Evolutionary conservation across 1,140 invertebrate genomes (phyloP).

Genomic region (Panulirus ornatus): DNA sequence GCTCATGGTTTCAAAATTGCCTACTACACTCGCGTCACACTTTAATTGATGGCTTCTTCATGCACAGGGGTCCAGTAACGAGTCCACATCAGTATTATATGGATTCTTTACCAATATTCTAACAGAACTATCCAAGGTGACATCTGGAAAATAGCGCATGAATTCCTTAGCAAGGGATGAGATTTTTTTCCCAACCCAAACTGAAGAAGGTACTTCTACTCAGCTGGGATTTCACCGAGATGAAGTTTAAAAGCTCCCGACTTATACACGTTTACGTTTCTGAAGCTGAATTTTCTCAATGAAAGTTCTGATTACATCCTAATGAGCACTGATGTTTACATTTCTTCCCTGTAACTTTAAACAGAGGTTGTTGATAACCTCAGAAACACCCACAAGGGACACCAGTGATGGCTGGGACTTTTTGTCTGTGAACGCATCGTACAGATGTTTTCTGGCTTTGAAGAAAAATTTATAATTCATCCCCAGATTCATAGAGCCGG

Average conservation of each 20-base stretch:
- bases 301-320: constrained; percentile 20
- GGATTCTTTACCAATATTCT: background rate
- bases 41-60: no score
- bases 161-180: constrained; percentile 15
- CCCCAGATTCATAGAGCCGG: constrained; percentile 16
- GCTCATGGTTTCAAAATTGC: no score
- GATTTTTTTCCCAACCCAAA: background rate
- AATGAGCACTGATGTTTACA: constrained; percentile 4
- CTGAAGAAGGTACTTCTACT: background rate
- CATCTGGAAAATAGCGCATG: constrained; percentile 4
- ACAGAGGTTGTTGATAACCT: background rate
- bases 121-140: background rate
- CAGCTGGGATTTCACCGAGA: background rate
- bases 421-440: constrained; percentile 19
- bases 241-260: background rate
- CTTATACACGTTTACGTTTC: background rate
- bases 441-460: constrained; percentile 34
- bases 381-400: background rate
- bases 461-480: constrained; percentile 19
- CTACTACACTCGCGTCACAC: no score
- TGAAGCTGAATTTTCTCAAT: background rate
- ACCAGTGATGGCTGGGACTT: no score
- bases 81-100: no score
- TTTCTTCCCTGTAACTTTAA: constrained; percentile 5
- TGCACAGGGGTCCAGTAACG: no score